A percentile compares a stretch with the other conserved stretches of the same genome.
Evolutionary conservation across 2,113 vertebrate genomes (phyloP).

Genomic region (Butastur rufipennis): DNA sequence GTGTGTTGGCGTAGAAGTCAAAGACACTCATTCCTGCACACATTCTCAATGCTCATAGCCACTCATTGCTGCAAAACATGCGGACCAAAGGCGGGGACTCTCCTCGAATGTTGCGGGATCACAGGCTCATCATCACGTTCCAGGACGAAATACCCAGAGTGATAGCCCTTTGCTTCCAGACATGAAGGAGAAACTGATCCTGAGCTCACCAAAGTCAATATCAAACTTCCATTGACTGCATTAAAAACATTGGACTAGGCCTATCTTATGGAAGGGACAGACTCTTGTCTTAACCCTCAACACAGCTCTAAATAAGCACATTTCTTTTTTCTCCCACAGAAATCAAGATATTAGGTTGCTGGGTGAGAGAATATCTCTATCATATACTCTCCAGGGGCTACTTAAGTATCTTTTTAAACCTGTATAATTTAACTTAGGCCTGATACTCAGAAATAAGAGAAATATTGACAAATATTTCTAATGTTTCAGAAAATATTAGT

Average conservation of each 20-base stretch:
- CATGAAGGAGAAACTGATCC: not conserved
- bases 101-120: not conserved
- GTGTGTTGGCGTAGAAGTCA: not conserved
- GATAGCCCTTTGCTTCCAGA: not conserved
- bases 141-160: not conserved
- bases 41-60: not conserved
- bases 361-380: not conserved
- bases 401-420: not conserved
- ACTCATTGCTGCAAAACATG: not conserved
- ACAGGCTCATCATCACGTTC: not conserved
- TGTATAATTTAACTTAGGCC: not conserved
- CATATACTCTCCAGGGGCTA: not conserved
- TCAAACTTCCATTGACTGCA: not conserved
- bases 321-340: not conserved
- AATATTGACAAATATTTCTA: not conserved
- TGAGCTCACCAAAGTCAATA: not conserved
- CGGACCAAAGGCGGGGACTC: not conserved
- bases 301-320: not conserved
- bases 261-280: not conserved
- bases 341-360: not conserved
- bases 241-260: not conserved
- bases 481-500: not conserved
- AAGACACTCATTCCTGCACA: not conserved
- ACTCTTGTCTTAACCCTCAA: not conserved
- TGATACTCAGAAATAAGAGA: not conserved